Evolutionary conservation across 92 coral and sea anemone species (phyloP).

Genomic region (Porites cylindrica): DNA sequence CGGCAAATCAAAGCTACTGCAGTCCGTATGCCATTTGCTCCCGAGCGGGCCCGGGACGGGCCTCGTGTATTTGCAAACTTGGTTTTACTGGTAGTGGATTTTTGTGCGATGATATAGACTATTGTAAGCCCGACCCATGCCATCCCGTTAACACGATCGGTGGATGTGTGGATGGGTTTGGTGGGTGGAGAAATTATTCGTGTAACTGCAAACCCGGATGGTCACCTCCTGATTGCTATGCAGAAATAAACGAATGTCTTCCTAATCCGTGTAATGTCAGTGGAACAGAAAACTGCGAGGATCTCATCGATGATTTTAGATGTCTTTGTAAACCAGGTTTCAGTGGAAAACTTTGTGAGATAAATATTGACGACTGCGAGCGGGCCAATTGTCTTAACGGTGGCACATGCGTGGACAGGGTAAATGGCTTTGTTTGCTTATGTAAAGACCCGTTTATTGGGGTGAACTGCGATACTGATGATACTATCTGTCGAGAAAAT

Average conservation of each 20-base stretch:
- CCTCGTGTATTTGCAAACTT: slow-evolving; percentile 68
- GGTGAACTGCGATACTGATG: slow-evolving; percentile 82
- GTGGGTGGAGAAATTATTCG: slow-evolving; percentile 79
- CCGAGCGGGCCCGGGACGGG: slow-evolving; percentile 82
- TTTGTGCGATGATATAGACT: slow-evolving; percentile 68
- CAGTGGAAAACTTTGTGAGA: slow-evolving; percentile 65
- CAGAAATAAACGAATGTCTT: slow-evolving; percentile 66
- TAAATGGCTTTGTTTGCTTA: slow-evolving; percentile 70
- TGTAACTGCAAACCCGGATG: slow-evolving; percentile 77
- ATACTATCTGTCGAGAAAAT: slow-evolving; percentile 67
- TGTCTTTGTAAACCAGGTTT: slow-evolving; percentile 76
- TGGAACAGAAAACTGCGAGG: slow-evolving; percentile 68
- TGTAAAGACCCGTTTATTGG: slow-evolving; percentile 79
- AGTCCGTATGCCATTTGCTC: slow-evolving; percentile 71
- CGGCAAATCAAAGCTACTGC: slow-evolving; percentile 54
- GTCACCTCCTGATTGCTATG: slow-evolving; percentile 81
- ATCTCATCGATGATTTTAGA: slow-evolving; percentile 59
- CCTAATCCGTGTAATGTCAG: slow-evolving; percentile 58
- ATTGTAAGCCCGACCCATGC: slow-evolving; percentile 74
- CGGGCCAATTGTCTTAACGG: slow-evolving; percentile 71
- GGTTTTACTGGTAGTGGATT: slow-evolving; percentile 76
- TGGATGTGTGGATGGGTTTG: slow-evolving; percentile 73
- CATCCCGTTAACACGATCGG: slow-evolving; percentile 60
- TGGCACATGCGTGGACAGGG: slow-evolving; percentile 78
- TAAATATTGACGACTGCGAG: slow-evolving; percentile 59